A percentile compares a stretch with the other conserved stretches of the same genome.
Evolutionary conservation across 2,888 invertebrate species (phyloP).

Genomic region (Petrophora chlorosata): DNA sequence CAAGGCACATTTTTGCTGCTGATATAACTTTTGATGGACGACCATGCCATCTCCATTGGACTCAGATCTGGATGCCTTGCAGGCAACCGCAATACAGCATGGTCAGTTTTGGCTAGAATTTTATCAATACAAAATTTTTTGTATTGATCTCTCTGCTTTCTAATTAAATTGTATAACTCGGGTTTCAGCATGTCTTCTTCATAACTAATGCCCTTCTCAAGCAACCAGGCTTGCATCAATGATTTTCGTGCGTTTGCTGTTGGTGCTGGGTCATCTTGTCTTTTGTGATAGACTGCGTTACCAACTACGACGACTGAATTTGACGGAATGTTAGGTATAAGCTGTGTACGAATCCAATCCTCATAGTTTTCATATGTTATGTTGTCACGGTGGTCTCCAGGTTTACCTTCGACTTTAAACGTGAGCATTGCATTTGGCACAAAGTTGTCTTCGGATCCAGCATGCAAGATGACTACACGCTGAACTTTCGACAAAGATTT

Average conservation of each 20-base stretch:
- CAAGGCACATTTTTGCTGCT: background rate
- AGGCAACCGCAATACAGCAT: conserved; percentile 5
- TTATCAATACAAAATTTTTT: conserved; percentile 5
- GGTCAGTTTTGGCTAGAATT: background rate
- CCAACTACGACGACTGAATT: background rate
- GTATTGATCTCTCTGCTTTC: background rate
- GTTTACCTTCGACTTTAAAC: no score
- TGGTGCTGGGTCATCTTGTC: no score
- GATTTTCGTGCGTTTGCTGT: no score
- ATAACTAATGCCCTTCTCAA: conserved; percentile 1
- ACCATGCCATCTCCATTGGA: background rate
- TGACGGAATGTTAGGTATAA: background rate
- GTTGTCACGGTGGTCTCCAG: no score
- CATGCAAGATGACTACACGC: no score
- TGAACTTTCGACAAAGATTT: no score
- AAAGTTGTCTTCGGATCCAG: no score
- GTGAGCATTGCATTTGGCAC: no score
- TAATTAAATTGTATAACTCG: conserved; percentile 6
- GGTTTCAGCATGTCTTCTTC: conserved; percentile 1
- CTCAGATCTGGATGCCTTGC: background rate
- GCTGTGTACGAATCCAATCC: background rate
- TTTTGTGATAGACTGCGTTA: conserved; percentile 5
- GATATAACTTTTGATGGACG: background rate
- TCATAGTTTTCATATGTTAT: no score
- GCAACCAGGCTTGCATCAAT: conserved; percentile 7